phyloP scores from a whole-genome alignment of 2,113 vertebrate species.

The Semicossyphus pulcher region DNA sequence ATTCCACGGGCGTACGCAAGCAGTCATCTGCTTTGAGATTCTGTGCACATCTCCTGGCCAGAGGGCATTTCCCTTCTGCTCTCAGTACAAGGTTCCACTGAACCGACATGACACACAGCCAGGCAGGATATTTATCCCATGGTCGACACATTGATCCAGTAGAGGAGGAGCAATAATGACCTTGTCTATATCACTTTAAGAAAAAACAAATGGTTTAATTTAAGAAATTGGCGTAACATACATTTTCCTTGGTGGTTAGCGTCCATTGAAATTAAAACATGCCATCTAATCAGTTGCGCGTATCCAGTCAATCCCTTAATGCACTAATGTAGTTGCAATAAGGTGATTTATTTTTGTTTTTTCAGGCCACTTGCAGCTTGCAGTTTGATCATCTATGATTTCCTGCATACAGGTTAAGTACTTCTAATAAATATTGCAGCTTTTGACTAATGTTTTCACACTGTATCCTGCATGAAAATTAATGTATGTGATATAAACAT shows the following conservation, averaged over 20 bases:
- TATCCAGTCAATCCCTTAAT: neutral
- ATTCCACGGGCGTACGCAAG: constrained; percentile 53
- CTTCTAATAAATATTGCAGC: neutral
- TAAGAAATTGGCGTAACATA: neutral
- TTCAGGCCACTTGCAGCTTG: neutral
- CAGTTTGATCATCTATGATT: neutral
- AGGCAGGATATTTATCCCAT: constrained; percentile 37
- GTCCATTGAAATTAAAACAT: constrained; percentile 6
- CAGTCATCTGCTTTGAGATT: constrained; percentile 62
- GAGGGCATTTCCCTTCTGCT: constrained; percentile 66
- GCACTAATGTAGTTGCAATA: neutral
- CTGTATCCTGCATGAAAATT: neutral
- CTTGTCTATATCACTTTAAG: constrained; percentile 30
- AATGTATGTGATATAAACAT: neutral
- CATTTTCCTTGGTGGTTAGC: neutral
- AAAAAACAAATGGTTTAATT: constrained; percentile 13
- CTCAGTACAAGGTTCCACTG: constrained; percentile 60
- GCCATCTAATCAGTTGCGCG: neutral
- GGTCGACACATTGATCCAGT: constrained; percentile 14
- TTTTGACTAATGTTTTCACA: neutral
- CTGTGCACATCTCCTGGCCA: constrained; percentile 68
- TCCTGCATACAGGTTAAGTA: neutral
- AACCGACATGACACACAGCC: constrained; percentile 60
- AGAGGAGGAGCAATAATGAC: constrained; percentile 15
- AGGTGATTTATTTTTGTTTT: neutral